phyloP scores from a whole-genome alignment of 2,888 invertebrate genomes.

The Drosophila leonis region DNA sequence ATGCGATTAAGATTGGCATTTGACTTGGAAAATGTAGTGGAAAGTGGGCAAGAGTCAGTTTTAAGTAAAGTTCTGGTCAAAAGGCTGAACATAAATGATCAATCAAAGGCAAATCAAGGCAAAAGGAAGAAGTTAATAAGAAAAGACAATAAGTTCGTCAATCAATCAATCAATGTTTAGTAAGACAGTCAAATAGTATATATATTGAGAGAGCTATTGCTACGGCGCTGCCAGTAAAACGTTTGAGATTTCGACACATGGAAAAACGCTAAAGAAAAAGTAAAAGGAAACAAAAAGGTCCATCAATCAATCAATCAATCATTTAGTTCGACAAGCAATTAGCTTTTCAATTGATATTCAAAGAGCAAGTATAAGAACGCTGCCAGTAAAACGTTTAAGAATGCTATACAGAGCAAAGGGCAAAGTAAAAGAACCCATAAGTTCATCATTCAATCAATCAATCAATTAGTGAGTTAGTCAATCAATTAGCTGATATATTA shows the following conservation, averaged over 20 bases:
- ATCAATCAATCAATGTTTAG: too few relatives aligned
- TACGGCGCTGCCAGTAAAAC: conserved; percentile 8
- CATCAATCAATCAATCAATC: neutral
- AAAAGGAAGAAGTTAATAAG: too few relatives aligned
- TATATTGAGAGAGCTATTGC: too few relatives aligned
- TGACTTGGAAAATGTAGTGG: neutral
- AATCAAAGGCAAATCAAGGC: too few relatives aligned
- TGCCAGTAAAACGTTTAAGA: conserved; percentile 25
- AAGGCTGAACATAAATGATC: neutral
- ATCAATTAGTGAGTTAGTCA: neutral
- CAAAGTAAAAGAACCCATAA: neutral
- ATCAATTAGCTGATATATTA: neutral
- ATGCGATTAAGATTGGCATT: neutral
- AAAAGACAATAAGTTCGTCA: too few relatives aligned
- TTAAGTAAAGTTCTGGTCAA: neutral
- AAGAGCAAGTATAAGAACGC: neutral
- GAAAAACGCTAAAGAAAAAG: neutral
- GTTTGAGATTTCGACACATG: conserved; percentile 7
- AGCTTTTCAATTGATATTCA: neutral
- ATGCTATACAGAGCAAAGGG: neutral
- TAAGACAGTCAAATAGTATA: too few relatives aligned
- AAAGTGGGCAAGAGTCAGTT: neutral
- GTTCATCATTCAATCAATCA: neutral
- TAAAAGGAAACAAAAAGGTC: neutral
- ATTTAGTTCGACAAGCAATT: neutral